Conservation (phyloP, 2,797 vertebrate species). For the Furcifer pardalis region DNA sequence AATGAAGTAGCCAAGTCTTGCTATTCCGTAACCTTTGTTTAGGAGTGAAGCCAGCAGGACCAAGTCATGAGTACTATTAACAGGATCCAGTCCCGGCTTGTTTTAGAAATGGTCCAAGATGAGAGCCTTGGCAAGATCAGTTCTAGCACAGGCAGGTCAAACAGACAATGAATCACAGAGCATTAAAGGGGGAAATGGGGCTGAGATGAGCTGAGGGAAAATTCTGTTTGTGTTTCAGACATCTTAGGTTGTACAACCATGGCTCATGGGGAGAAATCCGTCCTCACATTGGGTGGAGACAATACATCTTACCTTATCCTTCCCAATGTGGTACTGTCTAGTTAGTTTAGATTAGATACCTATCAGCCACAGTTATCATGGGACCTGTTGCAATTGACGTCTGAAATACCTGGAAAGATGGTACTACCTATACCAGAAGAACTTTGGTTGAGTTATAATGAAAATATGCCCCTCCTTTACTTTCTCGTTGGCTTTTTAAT, state of each 20-base stretch:
- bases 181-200: not conserved
- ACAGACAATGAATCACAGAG: not conserved
- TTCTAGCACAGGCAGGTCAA: not conserved
- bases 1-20: not conserved
- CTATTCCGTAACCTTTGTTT: not conserved
- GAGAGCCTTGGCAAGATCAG: not conserved
- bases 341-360: not conserved
- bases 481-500: not conserved
- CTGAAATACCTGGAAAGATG: not conserved
- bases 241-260: not conserved
- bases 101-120: not conserved
- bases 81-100: not conserved
- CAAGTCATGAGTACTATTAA: not conserved
- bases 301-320: not conserved
- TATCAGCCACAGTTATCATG: not conserved
- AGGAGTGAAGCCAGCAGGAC: not conserved
- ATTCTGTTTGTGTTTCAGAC: not conserved
- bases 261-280: not conserved
- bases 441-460: not conserved
- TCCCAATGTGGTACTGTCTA: not conserved
- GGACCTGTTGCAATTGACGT: not conserved
- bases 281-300: not conserved
- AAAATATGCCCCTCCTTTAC: not conserved
- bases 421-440: not conserved
- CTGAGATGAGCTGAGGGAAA: not conserved